Conservation (phyloP, 2,888 invertebrate genomes). For the Isoperla grammatica region DNA sequence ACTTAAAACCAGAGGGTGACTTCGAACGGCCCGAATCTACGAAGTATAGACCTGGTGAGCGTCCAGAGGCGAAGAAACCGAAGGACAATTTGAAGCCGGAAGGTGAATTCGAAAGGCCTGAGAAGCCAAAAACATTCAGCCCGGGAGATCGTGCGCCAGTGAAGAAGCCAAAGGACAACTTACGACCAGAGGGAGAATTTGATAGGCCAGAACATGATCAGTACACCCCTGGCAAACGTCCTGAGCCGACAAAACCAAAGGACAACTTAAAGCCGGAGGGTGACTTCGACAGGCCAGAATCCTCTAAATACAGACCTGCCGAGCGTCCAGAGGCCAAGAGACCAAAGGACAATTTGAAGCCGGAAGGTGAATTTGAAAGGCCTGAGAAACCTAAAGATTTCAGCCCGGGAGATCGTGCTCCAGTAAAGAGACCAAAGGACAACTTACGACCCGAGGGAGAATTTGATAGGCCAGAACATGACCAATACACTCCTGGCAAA, state of each 20-base stretch:
- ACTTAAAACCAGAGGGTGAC: constrained; percentile 45
- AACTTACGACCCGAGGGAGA: constrained; percentile 46
- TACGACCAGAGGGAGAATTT: constrained; percentile 55
- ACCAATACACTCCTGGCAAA: constrained; percentile 28
- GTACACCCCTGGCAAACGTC: constrained; percentile 54
- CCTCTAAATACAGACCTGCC: constrained; percentile 45
- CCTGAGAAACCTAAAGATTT: constrained; percentile 41
- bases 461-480: constrained; percentile 43
- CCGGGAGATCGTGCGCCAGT: constrained; percentile 45
- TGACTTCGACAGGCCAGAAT: constrained; percentile 48
- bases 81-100: constrained; percentile 50
- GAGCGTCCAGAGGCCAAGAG: constrained; percentile 45
- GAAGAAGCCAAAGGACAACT: constrained; percentile 45
- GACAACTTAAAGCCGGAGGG: constrained; percentile 51
- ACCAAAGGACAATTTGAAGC: constrained; percentile 41
- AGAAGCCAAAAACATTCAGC: constrained; percentile 34
- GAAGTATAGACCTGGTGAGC: constrained; percentile 32
- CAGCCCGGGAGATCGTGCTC: constrained; percentile 55
- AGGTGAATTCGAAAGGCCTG: constrained; percentile 43
- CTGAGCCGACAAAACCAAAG: constrained; percentile 46
- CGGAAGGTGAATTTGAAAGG: constrained; percentile 38
- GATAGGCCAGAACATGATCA: constrained; percentile 44
- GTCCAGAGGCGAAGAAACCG: constrained; percentile 33
- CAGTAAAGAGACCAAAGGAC: constrained; percentile 58
- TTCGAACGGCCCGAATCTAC: no score